Percentiles rank a stretch among this genome's conserved stretches.
phyloP scores from a whole-genome alignment of 2,888 invertebrate species.

The Drosophila fulvimacula region DNA sequence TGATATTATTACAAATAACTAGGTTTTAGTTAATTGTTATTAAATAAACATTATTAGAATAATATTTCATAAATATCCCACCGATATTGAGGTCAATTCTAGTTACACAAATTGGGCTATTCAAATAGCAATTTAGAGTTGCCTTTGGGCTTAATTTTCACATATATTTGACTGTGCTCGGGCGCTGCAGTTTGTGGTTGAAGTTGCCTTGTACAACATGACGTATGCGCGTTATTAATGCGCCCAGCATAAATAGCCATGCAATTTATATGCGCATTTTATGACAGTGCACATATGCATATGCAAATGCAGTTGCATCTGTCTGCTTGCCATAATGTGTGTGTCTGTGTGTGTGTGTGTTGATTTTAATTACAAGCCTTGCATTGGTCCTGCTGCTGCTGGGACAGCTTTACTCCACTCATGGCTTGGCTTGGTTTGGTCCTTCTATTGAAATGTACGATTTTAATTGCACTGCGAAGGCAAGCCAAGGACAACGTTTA shows the following conservation, averaged over 20 bases:
- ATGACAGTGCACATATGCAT: slow-evolving; percentile 55
- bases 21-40: neutral
- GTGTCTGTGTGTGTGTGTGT: slow-evolving; percentile 39
- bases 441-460: slow-evolving; percentile 42
- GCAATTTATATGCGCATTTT: slow-evolving; percentile 72
- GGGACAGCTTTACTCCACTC: slow-evolving; percentile 1
- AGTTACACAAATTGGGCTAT: slow-evolving; percentile 20
- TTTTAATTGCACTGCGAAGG: slow-evolving; percentile 64
- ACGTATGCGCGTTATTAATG: slow-evolving; percentile 73
- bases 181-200: slow-evolving; percentile 10
- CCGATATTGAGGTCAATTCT: neutral
- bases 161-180: neutral
- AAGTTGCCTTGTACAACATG: slow-evolving; percentile 56
- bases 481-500: slow-evolving; percentile 48
- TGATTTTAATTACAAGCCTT: slow-evolving; percentile 73
- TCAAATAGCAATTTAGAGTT: slow-evolving; percentile 22
- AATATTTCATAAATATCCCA: neutral
- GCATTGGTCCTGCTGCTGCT: slow-evolving; percentile 19
- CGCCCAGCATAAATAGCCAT: slow-evolving; percentile 61
- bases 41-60: neutral
- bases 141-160: slow-evolving; percentile 20
- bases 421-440: slow-evolving; percentile 16
- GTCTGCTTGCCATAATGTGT: neutral
- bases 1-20: neutral
- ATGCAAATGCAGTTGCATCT: slow-evolving; percentile 13